phyloP scores from a whole-genome alignment of 1,140 invertebrate species.

The Cepaea nemoralis region DNA sequence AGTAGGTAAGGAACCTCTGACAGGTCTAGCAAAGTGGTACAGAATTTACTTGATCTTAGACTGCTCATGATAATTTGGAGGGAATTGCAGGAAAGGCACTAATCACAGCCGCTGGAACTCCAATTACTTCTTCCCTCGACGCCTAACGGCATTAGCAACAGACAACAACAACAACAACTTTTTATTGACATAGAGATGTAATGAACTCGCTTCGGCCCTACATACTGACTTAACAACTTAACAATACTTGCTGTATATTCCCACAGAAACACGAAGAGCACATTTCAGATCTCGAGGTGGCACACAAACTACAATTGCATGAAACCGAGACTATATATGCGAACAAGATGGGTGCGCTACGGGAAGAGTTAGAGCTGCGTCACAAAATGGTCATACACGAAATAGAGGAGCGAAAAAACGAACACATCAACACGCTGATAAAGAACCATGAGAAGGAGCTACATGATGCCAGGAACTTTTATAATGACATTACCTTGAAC shows the following conservation, averaged over 20 bases:
- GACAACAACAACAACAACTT: too few species aligned
- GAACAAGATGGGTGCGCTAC: conserved; percentile 81
- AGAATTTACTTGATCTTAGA: too few species aligned
- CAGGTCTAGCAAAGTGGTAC: too few species aligned
- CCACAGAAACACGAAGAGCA: conserved; percentile 76
- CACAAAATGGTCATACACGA: conserved; percentile 81
- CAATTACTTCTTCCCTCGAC: too few species aligned
- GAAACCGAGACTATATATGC: conserved; percentile 88
- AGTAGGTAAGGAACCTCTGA: too few species aligned
- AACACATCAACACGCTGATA: conserved; percentile 84
- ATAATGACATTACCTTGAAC: conserved; percentile 92
- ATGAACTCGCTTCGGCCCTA: too few species aligned
- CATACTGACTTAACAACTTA: too few species aligned
- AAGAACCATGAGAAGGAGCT: conserved; percentile 88
- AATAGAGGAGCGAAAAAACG: conserved; percentile 90
- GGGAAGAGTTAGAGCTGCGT: conserved; percentile 82
- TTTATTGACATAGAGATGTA: too few species aligned
- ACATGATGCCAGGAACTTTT: conserved; percentile 91
- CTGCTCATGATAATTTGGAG: too few species aligned
- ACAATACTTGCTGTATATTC: neutral
- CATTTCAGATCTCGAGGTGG: conserved; percentile 78
- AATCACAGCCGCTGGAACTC: too few species aligned
- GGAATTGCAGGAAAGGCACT: too few species aligned
- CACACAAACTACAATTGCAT: conserved; percentile 82
- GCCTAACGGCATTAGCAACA: too few species aligned